A percentile compares a stretch with the other conserved stretches of the same genome.
These are phyloP conservation scores for Gastracanthus pulcherrimus DNA, from an alignment of 2,888 invertebrate species.

Conservation along the genomic window DNA sequence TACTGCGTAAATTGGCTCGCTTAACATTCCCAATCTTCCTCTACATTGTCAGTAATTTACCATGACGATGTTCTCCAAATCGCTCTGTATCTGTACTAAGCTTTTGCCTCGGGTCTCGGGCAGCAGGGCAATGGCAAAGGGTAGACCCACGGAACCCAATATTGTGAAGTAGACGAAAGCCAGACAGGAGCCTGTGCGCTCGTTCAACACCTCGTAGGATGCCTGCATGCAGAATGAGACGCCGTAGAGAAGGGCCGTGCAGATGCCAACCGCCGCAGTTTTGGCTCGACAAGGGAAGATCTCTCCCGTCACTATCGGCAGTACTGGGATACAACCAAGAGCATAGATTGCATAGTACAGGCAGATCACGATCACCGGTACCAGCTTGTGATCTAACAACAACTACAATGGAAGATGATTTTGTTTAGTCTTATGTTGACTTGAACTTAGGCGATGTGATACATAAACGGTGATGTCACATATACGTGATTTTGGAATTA, in stretches of 20 bases:
- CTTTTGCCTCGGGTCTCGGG: slow-evolving; percentile 59
- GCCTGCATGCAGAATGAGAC: slow-evolving; percentile 55
- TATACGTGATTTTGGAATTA: too few species aligned
- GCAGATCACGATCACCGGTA: slow-evolving; percentile 51
- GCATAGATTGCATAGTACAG: slow-evolving; percentile 62
- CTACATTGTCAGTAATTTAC: neutral
- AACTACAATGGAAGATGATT: slow-evolving; percentile 3
- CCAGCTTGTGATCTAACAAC: neutral
- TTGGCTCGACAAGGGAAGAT: slow-evolving; percentile 62
- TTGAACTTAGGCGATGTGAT: too few species aligned
- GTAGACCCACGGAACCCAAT: slow-evolving; percentile 59
- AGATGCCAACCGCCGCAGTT: slow-evolving; percentile 58
- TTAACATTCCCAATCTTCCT: neutral
- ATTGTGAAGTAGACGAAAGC: slow-evolving; percentile 60
- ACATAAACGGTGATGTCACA: too few species aligned
- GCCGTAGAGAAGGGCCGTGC: slow-evolving; percentile 58
- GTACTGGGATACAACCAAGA: slow-evolving; percentile 61
- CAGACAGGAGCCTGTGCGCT: slow-evolving; percentile 50
- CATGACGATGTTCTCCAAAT: slow-evolving; percentile 41
- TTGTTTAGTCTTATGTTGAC: neutral
- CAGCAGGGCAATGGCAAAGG: slow-evolving; percentile 55
- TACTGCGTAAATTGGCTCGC: too few species aligned
- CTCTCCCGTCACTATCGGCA: slow-evolving; percentile 62
- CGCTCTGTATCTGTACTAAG: slow-evolving; percentile 59
- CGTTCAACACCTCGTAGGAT: slow-evolving; percentile 50